These are phyloP conservation scores for Gallirallus australis DNA, from an alignment of 2,797 vertebrate species.

Conservation along the genomic window DNA sequence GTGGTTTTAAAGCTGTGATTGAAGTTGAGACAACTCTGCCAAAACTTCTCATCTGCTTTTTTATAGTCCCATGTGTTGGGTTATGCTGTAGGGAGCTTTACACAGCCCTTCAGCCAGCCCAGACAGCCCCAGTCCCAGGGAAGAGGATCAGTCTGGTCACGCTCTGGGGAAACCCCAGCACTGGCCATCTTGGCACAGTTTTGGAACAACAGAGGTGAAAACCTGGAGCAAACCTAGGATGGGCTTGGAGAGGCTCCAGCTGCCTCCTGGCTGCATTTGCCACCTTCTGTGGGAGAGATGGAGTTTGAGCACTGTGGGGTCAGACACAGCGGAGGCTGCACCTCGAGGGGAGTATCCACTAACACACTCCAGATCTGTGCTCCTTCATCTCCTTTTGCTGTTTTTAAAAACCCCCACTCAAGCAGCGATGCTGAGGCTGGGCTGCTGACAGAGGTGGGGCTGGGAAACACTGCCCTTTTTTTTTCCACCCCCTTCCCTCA, in stretches of 20 bases:
- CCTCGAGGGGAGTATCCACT: background rate
- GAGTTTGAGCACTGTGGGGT: background rate
- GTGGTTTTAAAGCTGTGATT: background rate
- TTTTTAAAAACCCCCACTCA: background rate
- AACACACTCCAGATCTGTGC: background rate
- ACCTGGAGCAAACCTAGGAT: background rate
- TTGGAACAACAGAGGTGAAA: background rate
- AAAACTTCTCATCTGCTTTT: background rate
- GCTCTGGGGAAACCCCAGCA: background rate
- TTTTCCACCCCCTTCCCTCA: no score
- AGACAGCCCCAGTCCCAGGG: background rate
- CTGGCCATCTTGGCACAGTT: background rate
- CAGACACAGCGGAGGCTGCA: rapidly evolving
- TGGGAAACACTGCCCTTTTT: background rate
- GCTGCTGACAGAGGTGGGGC: background rate
- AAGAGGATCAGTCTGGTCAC: background rate
- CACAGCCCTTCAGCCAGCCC: background rate
- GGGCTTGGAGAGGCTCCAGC: background rate
- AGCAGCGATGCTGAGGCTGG: background rate
- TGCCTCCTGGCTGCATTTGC: background rate
- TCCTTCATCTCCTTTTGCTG: background rate
- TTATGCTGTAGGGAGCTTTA: background rate
- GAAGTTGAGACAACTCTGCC: background rate
- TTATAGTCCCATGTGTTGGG: background rate
- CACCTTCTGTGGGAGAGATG: background rate